phyloP scores from a whole-genome alignment of 1,140 invertebrate genomes.

The Leucophenga varia region DNA sequence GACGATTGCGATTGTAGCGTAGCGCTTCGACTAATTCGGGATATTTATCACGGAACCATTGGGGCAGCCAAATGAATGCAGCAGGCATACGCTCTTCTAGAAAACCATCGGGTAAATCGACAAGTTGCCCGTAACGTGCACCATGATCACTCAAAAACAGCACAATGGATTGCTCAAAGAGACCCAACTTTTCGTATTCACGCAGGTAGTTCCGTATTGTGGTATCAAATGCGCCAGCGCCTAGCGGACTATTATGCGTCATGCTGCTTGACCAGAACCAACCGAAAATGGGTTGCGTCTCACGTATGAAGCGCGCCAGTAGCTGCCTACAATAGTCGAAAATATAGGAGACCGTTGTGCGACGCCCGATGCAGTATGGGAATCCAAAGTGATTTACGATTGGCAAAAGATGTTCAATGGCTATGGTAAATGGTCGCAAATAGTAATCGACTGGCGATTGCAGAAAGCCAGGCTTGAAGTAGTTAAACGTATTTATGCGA shows the following conservation, averaged over 20 bases:
- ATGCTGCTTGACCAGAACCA: constrained; percentile 75
- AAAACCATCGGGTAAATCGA: constrained; percentile 66
- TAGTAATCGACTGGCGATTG: constrained; percentile 79
- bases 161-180: constrained; percentile 67
- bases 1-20: constrained; percentile 65
- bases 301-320: constrained; percentile 28
- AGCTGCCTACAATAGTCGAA: constrained; percentile 61
- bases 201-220: constrained; percentile 62
- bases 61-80: constrained; percentile 72
- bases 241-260: constrained; percentile 72
- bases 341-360: constrained; percentile 59
- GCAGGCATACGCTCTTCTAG: constrained; percentile 87
- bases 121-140: constrained; percentile 75
- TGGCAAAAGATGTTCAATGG: constrained; percentile 60
- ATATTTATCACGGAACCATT: constrained; percentile 67
- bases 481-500: constrained; percentile 75
- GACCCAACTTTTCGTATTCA: constrained; percentile 59
- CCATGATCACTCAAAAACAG: constrained; percentile 91
- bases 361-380: constrained; percentile 59
- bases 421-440: constrained; percentile 69
- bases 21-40: constrained; percentile 67
- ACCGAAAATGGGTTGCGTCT: constrained; percentile 63
- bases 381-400: constrained; percentile 36
- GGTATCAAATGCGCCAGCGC: constrained; percentile 65
- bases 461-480: constrained; percentile 71